phyloP scores from a whole-genome alignment of 2,797 vertebrate genomes.

The Halcyon badia region DNA sequence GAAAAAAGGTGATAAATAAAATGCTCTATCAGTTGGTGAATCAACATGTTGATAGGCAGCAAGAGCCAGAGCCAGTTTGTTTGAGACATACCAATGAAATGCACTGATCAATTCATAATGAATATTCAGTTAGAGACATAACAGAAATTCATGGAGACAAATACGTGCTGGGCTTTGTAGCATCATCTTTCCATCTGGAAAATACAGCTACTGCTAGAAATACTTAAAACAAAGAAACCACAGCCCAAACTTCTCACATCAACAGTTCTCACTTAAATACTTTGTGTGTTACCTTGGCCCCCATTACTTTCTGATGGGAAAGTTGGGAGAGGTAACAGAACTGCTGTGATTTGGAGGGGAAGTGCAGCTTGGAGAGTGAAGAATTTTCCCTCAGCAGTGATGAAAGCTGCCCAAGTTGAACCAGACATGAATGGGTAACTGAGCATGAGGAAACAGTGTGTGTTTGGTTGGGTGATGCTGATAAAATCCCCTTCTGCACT shows the following conservation, averaged over 20 bases:
- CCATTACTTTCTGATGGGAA: neutral
- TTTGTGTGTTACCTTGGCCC: neutral
- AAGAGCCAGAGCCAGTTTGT: neutral
- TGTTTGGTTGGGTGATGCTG: neutral
- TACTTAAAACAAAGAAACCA: neutral
- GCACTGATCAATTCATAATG: constrained; percentile 1
- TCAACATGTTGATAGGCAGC: neutral
- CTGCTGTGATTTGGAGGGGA: neutral
- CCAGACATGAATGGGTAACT: neutral
- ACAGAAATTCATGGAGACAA: neutral
- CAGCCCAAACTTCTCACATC: neutral
- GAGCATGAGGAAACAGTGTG: neutral
- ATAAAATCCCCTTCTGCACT: neutral
- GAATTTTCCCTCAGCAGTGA: neutral
- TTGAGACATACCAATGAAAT: constrained; percentile 4
- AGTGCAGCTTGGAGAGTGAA: neutral
- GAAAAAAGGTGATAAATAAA: constrained; percentile 3
- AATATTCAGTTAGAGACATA: neutral
- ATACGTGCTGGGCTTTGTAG: constrained; percentile 6
- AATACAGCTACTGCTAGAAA: neutral
- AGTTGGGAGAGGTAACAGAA: neutral
- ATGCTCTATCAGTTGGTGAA: neutral
- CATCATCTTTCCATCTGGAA: constrained; percentile 11
- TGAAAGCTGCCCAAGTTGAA: neutral
- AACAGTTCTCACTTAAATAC: neutral